A percentile compares a stretch with the other conserved stretches of the same genome.
These are phyloP conservation scores for Lasioglossum malachurum DNA, from an alignment of 2,888 invertebrate genomes.

Conservation along the genomic window DNA sequence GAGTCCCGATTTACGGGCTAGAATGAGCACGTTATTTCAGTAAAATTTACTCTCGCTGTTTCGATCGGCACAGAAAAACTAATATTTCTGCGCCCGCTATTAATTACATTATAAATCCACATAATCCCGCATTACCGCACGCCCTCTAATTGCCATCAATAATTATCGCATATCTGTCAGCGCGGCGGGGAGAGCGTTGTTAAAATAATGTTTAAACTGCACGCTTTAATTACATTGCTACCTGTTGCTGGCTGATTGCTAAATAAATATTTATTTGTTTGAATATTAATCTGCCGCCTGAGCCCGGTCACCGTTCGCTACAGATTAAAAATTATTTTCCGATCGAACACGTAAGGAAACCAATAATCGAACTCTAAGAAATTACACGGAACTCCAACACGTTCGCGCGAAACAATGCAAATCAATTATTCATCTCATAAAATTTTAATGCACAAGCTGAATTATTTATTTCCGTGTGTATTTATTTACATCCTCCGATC, in stretches of 20 bases:
- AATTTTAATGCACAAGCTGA: not conserved
- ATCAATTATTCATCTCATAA: not conserved
- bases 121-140: conserved; percentile 69
- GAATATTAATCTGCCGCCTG: conserved; percentile 68
- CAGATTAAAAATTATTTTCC: conserved; percentile 55
- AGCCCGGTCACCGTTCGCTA: conserved; percentile 41
- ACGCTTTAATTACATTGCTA: conserved; percentile 73
- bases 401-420: not conserved
- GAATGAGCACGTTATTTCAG: conserved; percentile 69
- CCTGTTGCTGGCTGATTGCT: conserved; percentile 74
- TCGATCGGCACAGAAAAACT: conserved; percentile 70
- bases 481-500: not conserved
- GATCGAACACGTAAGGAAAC: not conserved
- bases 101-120: conserved; percentile 74
- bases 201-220: conserved; percentile 75
- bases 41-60: conserved; percentile 65
- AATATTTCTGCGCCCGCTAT: conserved; percentile 69
- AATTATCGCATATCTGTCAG: conserved; percentile 73
- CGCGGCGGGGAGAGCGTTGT: conserved; percentile 64
- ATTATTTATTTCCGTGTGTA: not conserved
- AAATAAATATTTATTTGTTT: conserved; percentile 75
- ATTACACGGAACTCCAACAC: not conserved
- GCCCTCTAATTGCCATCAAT: conserved; percentile 73
- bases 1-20: conserved; percentile 53
- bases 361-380: not conserved